Percentiles rank a stretch among this genome's conserved stretches.
These are phyloP conservation scores for Dicaeum eximium DNA, from an alignment of 2,113 vertebrate species.

Conservation along the genomic window DNA sequence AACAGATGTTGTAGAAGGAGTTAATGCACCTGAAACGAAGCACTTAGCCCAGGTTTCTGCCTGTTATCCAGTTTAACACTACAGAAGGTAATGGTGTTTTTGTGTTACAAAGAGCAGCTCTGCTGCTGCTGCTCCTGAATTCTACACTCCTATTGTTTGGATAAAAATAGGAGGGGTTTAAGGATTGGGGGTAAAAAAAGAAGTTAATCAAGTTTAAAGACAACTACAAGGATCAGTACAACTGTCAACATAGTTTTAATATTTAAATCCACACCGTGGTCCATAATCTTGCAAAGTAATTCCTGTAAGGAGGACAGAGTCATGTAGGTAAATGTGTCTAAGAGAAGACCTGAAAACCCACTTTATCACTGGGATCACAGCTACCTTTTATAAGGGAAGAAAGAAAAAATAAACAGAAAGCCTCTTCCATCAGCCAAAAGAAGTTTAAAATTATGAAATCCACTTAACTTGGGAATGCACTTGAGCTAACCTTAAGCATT, in stretches of 20 bases:
- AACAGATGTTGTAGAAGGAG: neutral
- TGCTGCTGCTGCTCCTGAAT: neutral
- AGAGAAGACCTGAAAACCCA: conserved; percentile 28
- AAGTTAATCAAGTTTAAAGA: neutral
- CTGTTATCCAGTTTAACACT: neutral
- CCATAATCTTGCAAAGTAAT: neutral
- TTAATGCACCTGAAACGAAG: neutral
- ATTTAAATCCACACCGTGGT: neutral
- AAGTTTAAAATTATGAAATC: neutral
- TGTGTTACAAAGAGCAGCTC: neutral
- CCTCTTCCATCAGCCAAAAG: neutral
- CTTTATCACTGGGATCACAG: neutral
- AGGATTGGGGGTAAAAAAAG: neutral
- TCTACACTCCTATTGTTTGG: neutral
- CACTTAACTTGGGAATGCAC: neutral
- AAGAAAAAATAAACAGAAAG: neutral
- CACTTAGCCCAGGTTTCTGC: neutral
- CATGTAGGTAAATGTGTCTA: neutral
- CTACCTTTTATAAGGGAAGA: neutral
- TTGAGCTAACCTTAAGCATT: neutral
- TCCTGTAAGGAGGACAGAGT: neutral
- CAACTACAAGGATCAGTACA: neutral
- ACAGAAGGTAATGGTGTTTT: neutral
- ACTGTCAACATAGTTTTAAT: neutral
- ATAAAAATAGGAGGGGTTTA: neutral